Evolutionary conservation across 2,113 vertebrate species (phyloP).

Genomic region (Chaetorhynchus papuensis): DNA sequence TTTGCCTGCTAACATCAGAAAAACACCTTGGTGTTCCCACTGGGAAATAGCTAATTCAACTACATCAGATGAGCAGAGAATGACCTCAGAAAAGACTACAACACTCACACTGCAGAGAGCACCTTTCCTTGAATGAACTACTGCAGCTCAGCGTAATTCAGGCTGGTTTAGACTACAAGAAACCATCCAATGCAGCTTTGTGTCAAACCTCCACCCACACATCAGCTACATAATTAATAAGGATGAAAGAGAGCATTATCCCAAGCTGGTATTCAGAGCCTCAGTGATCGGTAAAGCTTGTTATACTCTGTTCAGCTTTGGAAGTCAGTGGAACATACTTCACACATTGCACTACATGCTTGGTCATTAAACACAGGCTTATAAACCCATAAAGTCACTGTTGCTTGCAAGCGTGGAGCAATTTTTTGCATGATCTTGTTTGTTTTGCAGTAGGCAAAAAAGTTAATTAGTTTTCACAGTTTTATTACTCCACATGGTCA

Average conservation of each 20-base stretch:
- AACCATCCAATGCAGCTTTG: not conserved
- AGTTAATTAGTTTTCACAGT: constrained; percentile 44
- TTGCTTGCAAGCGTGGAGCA: not conserved
- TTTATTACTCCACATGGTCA: constrained; percentile 32
- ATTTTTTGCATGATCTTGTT: constrained; percentile 1
- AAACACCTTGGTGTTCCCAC: not conserved
- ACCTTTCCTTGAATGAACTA: not conserved
- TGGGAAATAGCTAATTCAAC: not conserved
- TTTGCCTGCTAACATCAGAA: not conserved
- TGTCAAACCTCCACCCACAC: not conserved
- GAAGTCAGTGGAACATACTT: not conserved
- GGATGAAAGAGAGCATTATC: not conserved
- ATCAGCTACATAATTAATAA: constrained; percentile 23
- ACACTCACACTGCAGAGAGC: not conserved
- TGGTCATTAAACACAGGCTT: constrained; percentile 6
- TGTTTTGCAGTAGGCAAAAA: constrained; percentile 8
- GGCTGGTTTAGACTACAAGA: not conserved
- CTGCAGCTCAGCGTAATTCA: not conserved
- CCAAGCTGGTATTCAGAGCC: not conserved
- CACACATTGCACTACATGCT: not conserved
- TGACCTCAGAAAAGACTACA: not conserved
- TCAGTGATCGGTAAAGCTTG: not conserved
- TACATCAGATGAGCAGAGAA: not conserved
- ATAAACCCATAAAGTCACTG: not conserved
- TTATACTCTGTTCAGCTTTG: not conserved